Conservation (phyloP, 2,113 vertebrate genomes). For the Chionomys nivalis region DNA sequence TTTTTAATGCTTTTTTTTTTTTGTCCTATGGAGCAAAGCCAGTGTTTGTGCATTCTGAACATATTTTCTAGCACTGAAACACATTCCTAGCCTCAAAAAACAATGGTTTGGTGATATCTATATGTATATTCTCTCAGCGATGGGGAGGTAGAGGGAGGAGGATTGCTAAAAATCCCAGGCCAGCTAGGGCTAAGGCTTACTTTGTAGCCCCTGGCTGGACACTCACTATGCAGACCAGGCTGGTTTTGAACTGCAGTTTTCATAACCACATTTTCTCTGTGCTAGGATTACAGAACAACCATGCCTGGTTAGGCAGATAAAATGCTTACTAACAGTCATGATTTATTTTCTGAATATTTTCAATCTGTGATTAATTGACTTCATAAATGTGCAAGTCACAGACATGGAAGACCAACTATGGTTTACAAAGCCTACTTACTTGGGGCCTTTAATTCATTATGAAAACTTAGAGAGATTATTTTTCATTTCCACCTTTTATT, state of each 20-base stretch:
- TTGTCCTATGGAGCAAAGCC: not conserved
- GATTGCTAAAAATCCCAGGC: not conserved
- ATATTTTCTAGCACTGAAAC: not conserved
- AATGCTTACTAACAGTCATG: not conserved
- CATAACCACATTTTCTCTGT: not conserved
- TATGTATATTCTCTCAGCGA: not conserved
- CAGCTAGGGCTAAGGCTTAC: not conserved
- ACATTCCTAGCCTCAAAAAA: not conserved
- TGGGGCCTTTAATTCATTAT: not conserved
- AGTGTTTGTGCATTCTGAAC: not conserved
- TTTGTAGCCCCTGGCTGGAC: not conserved
- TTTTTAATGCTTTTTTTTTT: not conserved
- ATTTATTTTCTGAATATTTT: not conserved
- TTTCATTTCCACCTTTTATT: not conserved
- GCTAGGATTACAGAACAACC: not conserved
- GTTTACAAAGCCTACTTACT: not conserved
- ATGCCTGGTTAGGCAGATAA: not conserved
- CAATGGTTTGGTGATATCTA: not conserved
- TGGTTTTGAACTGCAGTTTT: not conserved
- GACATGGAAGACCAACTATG: too few species aligned
- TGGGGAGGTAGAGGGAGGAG: not conserved
- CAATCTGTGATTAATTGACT: not conserved
- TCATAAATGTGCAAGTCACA: not conserved
- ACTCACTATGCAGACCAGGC: not conserved
- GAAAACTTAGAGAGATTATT: not conserved